Conservation (phyloP, 2,113 vertebrate genomes). For the Labeo catla region DNA sequence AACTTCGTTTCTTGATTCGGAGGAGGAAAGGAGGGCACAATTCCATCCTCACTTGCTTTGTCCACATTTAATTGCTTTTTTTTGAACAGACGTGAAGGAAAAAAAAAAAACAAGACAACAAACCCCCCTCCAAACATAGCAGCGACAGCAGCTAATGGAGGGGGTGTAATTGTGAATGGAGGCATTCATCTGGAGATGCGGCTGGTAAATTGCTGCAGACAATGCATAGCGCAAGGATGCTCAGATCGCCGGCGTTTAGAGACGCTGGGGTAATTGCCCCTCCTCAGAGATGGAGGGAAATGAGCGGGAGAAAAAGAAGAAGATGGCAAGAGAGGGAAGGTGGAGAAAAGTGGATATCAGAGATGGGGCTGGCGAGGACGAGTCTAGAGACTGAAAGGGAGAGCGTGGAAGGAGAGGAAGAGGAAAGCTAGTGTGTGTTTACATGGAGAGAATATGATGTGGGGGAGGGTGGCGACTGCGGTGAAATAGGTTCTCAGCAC, state of each 20-base stretch:
- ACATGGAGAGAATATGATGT: slow-evolving; percentile 38
- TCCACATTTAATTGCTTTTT: slow-evolving; percentile 74
- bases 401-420: slow-evolving; percentile 1
- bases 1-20: slow-evolving; percentile 45
- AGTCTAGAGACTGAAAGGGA: slow-evolving; percentile 35
- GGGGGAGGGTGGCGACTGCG: slow-evolving; percentile 37
- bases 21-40: slow-evolving; percentile 65
- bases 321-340: slow-evolving; percentile 19
- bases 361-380: slow-evolving; percentile 23
- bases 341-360: slow-evolving; percentile 45
- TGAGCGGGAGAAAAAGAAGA: slow-evolving; percentile 5
- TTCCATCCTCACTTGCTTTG: slow-evolving; percentile 69
- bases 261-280: slow-evolving; percentile 54
- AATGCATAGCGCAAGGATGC: slow-evolving; percentile 68
- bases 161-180: slow-evolving; percentile 77
- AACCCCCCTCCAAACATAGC: slow-evolving; percentile 19
- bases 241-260: slow-evolving; percentile 73
- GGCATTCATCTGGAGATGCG: slow-evolving; percentile 75
- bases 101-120: slow-evolving; percentile 38
- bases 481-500: slow-evolving; percentile 32
- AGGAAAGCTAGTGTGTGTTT: slow-evolving; percentile 23
- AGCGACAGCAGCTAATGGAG: slow-evolving; percentile 72
- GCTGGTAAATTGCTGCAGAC: slow-evolving; percentile 72
- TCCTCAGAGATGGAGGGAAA: slow-evolving; percentile 36
- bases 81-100: slow-evolving; percentile 49